Percentiles rank a stretch among this genome's conserved stretches.
Conservation (phyloP, 1,140 invertebrate species). For the Heterodera carotae region DNA sequence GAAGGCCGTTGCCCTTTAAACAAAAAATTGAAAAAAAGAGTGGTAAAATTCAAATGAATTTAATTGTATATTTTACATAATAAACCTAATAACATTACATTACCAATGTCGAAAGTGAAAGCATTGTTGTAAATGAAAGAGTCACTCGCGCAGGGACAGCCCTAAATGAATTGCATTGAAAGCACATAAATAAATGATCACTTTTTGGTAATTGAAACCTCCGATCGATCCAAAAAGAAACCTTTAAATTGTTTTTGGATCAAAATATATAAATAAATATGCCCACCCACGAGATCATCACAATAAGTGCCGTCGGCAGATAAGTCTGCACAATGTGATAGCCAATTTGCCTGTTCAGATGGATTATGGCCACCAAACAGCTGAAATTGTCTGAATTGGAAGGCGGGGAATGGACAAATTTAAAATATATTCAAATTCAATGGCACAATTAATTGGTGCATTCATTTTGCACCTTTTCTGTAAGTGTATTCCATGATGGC, state of each 20-base stretch:
- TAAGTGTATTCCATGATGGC: conserved; percentile 56
- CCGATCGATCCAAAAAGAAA: conserved; percentile 65
- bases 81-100: too few relatives aligned
- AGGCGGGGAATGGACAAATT: too few relatives aligned
- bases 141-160: conserved; percentile 64
- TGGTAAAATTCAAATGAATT: too few relatives aligned
- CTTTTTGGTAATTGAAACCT: conserved; percentile 6
- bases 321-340: conserved; percentile 85
- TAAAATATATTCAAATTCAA: too few relatives aligned
- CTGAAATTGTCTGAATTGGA: conserved; percentile 71
- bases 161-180: conserved; percentile 32
- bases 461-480: conserved; percentile 57
- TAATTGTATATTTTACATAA: too few relatives aligned
- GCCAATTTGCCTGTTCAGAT: conserved; percentile 80
- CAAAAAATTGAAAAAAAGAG: too few relatives aligned
- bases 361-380: conserved; percentile 74
- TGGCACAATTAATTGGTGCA: conserved; percentile 4
- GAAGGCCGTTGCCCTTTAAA: conserved; percentile 46
- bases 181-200: background rate
- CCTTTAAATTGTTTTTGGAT: conserved; percentile 1
- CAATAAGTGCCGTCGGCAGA: conserved; percentile 79
- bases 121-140: conserved; percentile 59
- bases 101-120: conserved; percentile 60
- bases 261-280: background rate
- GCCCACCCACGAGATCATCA: conserved; percentile 81